phyloP scores from a whole-genome alignment of 2,888 invertebrate species.

The Eupithecia tripunctaria region DNA sequence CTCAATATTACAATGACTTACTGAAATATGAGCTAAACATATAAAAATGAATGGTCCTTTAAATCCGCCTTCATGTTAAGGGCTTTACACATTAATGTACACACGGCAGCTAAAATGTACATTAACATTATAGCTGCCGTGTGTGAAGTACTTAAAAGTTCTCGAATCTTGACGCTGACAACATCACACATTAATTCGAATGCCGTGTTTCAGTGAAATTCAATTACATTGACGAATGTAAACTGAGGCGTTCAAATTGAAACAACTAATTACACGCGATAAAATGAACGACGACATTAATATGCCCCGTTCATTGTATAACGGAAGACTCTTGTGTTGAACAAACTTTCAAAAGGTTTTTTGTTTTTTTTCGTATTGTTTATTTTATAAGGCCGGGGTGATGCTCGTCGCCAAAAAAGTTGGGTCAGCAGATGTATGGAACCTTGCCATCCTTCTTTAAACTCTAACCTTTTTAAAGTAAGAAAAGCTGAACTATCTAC shows the following conservation, averaged over 20 bases:
- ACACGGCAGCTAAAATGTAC: too few species aligned
- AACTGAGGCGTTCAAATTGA: slow-evolving; percentile 36
- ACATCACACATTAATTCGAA: slow-evolving; percentile 41
- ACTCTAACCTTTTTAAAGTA: background rate
- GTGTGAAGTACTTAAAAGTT: too few species aligned
- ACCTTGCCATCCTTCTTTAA: too few species aligned
- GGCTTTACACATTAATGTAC: too few species aligned
- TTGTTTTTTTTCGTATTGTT: too few species aligned
- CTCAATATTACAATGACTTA: background rate
- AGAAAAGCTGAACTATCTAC: background rate
- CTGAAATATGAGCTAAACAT: background rate
- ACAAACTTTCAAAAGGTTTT: background rate
- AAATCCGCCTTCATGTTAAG: background rate
- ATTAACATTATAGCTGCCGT: too few species aligned
- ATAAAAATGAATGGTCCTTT: background rate
- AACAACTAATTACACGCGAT: slow-evolving; percentile 31
- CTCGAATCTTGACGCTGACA: slow-evolving; percentile 40
- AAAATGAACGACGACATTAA: slow-evolving; percentile 11
- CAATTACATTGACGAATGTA: slow-evolving; percentile 40
- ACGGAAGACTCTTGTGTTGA: background rate
- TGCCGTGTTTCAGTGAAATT: slow-evolving; percentile 38
- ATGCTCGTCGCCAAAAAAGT: too few species aligned
- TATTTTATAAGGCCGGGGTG: too few species aligned
- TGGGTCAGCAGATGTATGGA: too few species aligned
- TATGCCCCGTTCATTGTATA: background rate